Evolutionary conservation across 2,888 invertebrate genomes (phyloP), one percentile per base, ranked within the genome.

Genomic region (Pseudococcus viburni): DNA sequence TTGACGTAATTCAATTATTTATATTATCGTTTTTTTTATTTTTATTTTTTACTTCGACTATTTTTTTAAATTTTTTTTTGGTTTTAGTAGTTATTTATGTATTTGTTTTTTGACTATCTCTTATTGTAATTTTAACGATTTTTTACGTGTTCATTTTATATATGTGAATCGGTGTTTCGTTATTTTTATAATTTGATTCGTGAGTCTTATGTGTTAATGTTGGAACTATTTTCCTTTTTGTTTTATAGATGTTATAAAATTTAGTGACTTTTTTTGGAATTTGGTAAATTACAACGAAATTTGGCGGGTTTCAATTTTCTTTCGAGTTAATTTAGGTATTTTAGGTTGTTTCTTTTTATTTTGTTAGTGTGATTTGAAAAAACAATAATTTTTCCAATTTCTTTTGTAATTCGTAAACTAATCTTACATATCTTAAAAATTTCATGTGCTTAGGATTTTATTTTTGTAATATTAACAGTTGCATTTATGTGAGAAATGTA

Each of bases 141-240:
- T 77, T 83, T 83, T 83, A 83, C 80, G 80, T 83, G 80, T 83
- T 83, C 80, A 83, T 83, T 83, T 83, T 83, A 46, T 83, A 83
- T 83, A 17, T 83, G 80, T 83, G 80, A 83, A 42, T 83, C 80
- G 80, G 22, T 83, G 80, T 83, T 83, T 39, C 80, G 80, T 83
- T 83, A 42, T 83, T 83, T 83, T 83, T 83, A 42, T 83, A 83
- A 83, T 83, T 83, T 83, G n/a, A 83, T 83, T 33, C 46, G 80
- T 77, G 46, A 83, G 33, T 83, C 46, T 83, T 83, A 46, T 19
- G 46, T 46, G 39, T 83, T 83, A 46, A 42, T 83, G 46, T 83
- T 83, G 46, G 33, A 39, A 73, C 17, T 33, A 73, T 73, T 46
- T 83, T 22, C 17, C n/a, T 46, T 77, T 33, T 77, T 77, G 77